A percentile compares a stretch with the other conserved stretches of the same genome.
These are phyloP conservation scores for Rhopilema esculentum DNA, from an alignment of 30 jellyfish, hydroid and myxozoan genomes.

Conservation along the genomic window DNA sequence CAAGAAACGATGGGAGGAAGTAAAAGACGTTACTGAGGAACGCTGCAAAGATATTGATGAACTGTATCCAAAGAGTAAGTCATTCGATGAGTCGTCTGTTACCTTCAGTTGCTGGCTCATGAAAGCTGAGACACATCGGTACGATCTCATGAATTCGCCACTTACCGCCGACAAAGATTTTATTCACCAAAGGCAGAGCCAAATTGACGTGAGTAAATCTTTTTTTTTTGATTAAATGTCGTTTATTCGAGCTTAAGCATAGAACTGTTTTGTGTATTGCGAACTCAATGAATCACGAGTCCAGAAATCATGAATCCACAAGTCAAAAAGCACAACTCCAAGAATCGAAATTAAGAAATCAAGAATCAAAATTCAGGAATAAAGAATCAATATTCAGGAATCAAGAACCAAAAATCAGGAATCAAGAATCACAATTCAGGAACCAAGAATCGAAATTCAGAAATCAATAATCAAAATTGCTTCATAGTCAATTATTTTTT, in stretches of 20 bases:
- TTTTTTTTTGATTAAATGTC: neutral
- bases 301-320: no score
- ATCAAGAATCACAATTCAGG: no score
- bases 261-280: no score
- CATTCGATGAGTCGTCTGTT: conserved; percentile 69
- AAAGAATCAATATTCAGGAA: no score
- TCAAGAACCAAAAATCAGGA: no score
- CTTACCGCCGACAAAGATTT: conserved; percentile 30
- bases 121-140: conserved; percentile 78
- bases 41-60: conserved; percentile 76
- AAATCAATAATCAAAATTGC: no score
- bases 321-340: no score
- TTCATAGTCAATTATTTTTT: no score
- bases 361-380: no score
- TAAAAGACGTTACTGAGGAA: conserved; percentile 57
- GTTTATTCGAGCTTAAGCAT: neutral
- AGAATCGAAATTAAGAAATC: no score
- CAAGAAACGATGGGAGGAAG: conserved; percentile 79
- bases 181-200: conserved; percentile 58
- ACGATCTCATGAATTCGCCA: conserved; percentile 22
- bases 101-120: conserved; percentile 85
- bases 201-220: conserved; percentile 68
- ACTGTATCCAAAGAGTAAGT: conserved; percentile 70
- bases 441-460: no score
- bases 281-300: no score